phyloP scores from a whole-genome alignment of 2,113 vertebrate genomes.

The Clarias magur region DNA sequence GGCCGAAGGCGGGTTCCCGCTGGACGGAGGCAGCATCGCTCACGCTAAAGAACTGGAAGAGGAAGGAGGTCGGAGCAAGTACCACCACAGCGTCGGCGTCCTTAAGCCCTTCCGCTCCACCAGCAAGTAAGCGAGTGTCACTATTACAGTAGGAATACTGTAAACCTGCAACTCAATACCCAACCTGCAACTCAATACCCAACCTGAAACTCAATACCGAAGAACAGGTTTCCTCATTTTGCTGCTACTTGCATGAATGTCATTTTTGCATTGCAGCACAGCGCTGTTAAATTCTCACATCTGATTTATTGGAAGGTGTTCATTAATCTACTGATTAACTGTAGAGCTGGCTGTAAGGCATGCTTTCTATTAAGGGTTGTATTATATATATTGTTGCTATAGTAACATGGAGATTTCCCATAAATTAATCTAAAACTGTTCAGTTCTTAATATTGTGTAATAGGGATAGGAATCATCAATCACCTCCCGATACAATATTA shows the following conservation, averaged over 20 bases:
- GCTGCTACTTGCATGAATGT: neutral
- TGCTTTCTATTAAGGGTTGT: neutral
- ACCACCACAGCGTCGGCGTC: conserved; percentile 76
- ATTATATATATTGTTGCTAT: neutral
- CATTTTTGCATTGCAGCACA: neutral
- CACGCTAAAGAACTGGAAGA: conserved; percentile 79
- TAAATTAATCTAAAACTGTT: neutral
- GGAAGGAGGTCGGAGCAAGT: conserved; percentile 78
- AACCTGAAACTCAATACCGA: neutral
- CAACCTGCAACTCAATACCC: neutral
- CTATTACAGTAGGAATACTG: neutral
- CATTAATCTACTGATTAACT: neutral
- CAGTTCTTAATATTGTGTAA: neutral
- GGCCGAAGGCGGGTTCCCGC: conserved; percentile 81
- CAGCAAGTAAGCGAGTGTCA: conserved; percentile 74
- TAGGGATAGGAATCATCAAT: too few relatives aligned
- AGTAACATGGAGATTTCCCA: neutral
- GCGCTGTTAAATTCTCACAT: neutral
- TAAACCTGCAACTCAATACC: neutral
- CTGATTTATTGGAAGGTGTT: neutral
- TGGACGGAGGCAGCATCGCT: conserved; percentile 76
- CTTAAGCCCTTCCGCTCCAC: conserved; percentile 84
- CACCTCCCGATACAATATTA: too few relatives aligned
- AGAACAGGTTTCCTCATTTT: neutral
- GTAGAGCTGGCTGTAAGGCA: neutral